Percentiles rank a stretch among this genome's conserved stretches.
phyloP scores from a whole-genome alignment of 2,888 invertebrate genomes.

The Camptogramma bilineatum region DNA sequence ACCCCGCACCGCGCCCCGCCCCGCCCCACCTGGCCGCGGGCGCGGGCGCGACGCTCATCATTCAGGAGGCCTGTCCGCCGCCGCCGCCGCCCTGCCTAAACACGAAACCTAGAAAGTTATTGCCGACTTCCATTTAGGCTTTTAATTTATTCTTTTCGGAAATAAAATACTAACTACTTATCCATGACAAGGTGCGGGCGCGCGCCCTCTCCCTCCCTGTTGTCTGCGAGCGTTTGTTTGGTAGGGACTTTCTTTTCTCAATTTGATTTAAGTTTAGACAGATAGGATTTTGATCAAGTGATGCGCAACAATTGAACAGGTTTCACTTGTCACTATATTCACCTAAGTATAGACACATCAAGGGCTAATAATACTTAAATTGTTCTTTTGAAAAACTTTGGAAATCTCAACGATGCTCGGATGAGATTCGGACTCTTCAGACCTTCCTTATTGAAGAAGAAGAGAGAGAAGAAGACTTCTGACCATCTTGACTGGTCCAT shows the following conservation, averaged over 20 bases:
- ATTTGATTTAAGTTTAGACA: not conserved
- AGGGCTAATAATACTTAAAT: too few relatives aligned
- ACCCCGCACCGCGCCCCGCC: conserved; percentile 9
- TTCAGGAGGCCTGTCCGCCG: conserved; percentile 18
- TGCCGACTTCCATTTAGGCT: conserved; percentile 27
- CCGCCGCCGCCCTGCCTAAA: conserved; percentile 16
- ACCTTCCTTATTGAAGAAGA: too few relatives aligned
- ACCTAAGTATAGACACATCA: too few relatives aligned
- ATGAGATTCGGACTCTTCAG: too few relatives aligned
- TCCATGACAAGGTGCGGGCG: not conserved
- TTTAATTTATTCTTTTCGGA: conserved; percentile 20
- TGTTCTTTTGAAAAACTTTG: too few relatives aligned
- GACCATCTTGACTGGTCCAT: too few relatives aligned
- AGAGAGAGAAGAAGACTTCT: too few relatives aligned
- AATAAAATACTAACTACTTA: conserved; percentile 9
- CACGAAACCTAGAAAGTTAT: conserved; percentile 29
- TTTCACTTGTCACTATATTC: too few relatives aligned
- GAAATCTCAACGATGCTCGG: too few relatives aligned
- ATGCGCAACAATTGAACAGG: too few relatives aligned
- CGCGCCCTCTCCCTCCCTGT: not conserved
- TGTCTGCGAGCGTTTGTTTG: not conserved
- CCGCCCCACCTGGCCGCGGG: conserved; percentile 4
- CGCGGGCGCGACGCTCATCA: conserved; percentile 25
- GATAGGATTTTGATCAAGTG: not conserved
- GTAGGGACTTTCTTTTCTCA: not conserved